Percentiles rank a stretch among this genome's conserved stretches.
These are phyloP conservation scores for Hestina assimilis DNA, from an alignment of 1,140 invertebrate species.

Conservation along the genomic window DNA sequence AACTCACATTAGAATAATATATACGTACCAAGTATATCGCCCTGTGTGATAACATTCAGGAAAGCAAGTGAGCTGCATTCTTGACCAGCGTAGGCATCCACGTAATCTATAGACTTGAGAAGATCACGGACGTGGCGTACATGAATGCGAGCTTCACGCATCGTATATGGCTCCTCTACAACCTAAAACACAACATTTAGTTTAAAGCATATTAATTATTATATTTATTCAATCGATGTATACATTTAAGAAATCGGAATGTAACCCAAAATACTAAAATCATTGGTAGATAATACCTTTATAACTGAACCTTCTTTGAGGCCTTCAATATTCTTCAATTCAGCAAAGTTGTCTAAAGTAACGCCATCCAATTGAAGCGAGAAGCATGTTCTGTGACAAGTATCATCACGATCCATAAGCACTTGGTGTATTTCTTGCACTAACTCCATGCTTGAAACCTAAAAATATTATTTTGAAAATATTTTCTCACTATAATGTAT, in stretches of 20 bases:
- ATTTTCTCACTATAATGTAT: neutral
- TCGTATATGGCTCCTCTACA: conserved; percentile 97
- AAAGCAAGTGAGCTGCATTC: conserved; percentile 98
- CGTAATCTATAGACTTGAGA: conserved; percentile 94
- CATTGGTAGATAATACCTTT: conserved; percentile 80
- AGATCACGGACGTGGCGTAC: conserved; percentile 97
- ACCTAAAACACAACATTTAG: conserved; percentile 69
- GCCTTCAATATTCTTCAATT: conserved; percentile 97
- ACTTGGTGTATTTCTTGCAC: conserved; percentile 99
- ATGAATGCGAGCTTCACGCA: conserved; percentile 97
- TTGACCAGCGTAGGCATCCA: conserved; percentile 96
- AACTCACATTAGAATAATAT: too few species aligned
- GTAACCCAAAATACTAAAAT: neutral
- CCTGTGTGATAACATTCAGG: conserved; percentile 95
- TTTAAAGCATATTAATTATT: neutral
- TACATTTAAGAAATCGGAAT: neutral
- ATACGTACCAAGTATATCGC: conserved; percentile 84
- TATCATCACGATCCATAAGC: conserved; percentile 98
- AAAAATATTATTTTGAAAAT: conserved; percentile 4
- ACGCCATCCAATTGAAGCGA: conserved; percentile 96
- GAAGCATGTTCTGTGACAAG: conserved; percentile 98
- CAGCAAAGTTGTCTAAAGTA: conserved; percentile 98
- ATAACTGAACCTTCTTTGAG: conserved; percentile 96
- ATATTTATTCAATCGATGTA: neutral
- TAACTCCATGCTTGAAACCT: conserved; percentile 98